phyloP scores from a whole-genome alignment of 1,140 invertebrate genomes.

The Metopolophium dirhodum region DNA sequence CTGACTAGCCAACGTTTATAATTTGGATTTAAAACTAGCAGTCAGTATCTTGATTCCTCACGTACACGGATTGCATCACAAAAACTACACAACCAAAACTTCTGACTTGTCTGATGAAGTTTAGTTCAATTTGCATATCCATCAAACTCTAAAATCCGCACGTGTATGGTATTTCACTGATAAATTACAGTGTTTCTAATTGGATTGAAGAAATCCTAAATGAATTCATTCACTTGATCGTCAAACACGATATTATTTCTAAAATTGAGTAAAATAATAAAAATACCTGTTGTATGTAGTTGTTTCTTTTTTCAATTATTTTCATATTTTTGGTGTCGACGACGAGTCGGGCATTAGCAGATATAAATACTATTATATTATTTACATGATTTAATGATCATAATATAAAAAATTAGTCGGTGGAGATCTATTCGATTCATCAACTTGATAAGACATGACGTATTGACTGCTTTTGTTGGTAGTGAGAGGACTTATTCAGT shows the following conservation, averaged over 20 bases:
- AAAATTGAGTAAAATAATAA: too few relatives aligned
- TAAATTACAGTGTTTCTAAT: not conserved
- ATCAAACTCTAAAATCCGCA: not conserved
- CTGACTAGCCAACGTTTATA: not conserved
- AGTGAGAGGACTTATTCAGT: too few relatives aligned
- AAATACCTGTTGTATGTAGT: too few relatives aligned
- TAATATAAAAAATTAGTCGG: too few relatives aligned
- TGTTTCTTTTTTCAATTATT: too few relatives aligned
- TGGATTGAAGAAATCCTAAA: not conserved
- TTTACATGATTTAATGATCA: too few relatives aligned
- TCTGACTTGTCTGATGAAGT: not conserved
- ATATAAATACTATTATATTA: too few relatives aligned
- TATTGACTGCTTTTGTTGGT: too few relatives aligned
- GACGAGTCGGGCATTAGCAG: too few relatives aligned
- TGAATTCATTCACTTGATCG: not conserved
- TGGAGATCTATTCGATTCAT: too few relatives aligned
- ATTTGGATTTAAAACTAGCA: not conserved
- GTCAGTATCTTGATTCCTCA: not conserved
- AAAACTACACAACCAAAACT: not conserved
- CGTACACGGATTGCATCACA: not conserved
- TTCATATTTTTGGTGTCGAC: too few relatives aligned
- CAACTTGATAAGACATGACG: too few relatives aligned
- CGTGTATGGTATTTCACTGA: not conserved
- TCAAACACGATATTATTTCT: not conserved
- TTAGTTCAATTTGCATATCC: slow-evolving; percentile 2